These are phyloP conservation scores for Bubo blakistoni DNA, from an alignment of 2,113 vertebrate species.

Conservation along the genomic window DNA sequence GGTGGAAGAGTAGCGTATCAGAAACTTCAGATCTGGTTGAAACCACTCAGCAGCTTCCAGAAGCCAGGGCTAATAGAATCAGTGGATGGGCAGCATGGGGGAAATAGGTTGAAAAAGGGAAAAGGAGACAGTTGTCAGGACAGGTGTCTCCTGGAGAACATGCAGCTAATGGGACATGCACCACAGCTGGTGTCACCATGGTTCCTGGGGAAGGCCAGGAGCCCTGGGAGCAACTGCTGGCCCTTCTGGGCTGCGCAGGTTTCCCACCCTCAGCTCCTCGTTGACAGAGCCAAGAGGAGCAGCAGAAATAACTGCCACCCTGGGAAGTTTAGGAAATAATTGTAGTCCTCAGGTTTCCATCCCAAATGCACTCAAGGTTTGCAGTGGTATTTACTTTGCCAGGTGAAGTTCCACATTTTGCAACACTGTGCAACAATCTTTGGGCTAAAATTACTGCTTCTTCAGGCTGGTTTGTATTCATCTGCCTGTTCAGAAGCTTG, in stretches of 20 bases:
- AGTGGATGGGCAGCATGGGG: not conserved
- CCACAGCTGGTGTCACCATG: accelerated
- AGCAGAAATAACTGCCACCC: not conserved
- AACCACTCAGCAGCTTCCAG: not conserved
- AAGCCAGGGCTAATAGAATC: not conserved
- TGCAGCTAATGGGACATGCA: not conserved
- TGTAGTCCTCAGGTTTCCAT: not conserved
- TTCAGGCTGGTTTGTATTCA: not conserved
- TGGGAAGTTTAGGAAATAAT: not conserved
- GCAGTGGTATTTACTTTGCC: not conserved
- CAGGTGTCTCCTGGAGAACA: not conserved
- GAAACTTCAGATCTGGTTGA: not conserved
- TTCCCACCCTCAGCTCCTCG: not conserved
- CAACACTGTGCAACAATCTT: not conserved
- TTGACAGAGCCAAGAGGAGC: not conserved
- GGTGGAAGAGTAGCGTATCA: not conserved
- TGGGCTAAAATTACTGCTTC: not conserved
- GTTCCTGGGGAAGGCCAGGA: not conserved
- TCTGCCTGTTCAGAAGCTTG: not conserved
- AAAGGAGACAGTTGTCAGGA: not conserved
- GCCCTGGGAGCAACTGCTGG: not conserved
- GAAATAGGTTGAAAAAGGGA: not conserved
- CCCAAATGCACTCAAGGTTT: not conserved
- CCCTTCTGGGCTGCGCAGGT: not conserved
- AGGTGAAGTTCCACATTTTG: not conserved